Evolutionary conservation across 1,140 invertebrate species (phyloP), one percentile per base, ranked within the genome.

Genomic region (Akabosia matsudoensis): DNA sequence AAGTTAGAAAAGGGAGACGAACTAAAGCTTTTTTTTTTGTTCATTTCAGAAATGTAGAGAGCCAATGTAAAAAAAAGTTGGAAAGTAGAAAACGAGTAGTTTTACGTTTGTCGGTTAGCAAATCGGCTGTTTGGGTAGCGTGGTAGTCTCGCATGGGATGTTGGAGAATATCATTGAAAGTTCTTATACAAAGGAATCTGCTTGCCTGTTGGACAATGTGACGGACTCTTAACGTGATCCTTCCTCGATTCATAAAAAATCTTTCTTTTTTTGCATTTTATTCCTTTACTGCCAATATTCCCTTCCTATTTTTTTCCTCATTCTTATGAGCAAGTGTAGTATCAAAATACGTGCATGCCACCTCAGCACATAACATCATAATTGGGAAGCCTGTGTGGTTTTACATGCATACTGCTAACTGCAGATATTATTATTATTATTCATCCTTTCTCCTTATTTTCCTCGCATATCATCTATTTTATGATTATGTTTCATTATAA

Each of bases 161-260:
- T 10, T 7, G 24, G n/a, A 13, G 24, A n/a, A n/a, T 7, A 24
- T 16, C 4, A n/a, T 22, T 13, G 24, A 24, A 61, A 22, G 24
- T n/a, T 56, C 54, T 56, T 56, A 10, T 56, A 13, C 3, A 45
- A 10, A 45, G 18, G 10, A 67, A 16, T 67, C 61, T 67, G 61
- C 61, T 67, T 24, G 61, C n/a, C 18, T 67, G 54, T 56, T 56
- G 54, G 54, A 56, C 54, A 56, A 56, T 67, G 24, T 67, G 61
- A 67, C 61, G 61, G 61, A 10, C 31, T 67, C 30, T 31, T 67
- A 56, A 56, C 54, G 61, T 28, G 30, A 2, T 67, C 13, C 61
- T 30, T 28, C 30, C 10, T 67, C 3, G 28, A 4, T 7, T 14
- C 24, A 61, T 61, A 61, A n/a, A 4, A 24, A 4, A n/a, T 67